Conservation (phyloP, 1,140 invertebrate genomes). For the Paramacrobiotus metropolitanus region DNA sequence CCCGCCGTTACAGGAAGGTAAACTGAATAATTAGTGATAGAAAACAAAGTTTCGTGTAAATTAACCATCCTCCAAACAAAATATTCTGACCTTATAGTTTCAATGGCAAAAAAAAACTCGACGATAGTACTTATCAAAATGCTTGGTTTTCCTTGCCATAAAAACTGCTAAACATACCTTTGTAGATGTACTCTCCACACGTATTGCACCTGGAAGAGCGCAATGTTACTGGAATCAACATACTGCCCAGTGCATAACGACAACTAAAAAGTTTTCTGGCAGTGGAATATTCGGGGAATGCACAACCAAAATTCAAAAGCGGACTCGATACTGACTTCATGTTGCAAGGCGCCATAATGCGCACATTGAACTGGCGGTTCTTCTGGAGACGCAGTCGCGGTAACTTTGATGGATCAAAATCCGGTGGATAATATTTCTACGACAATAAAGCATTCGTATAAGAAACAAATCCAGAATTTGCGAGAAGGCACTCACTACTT, state of each 20-base stretch:
- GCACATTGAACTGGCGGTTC: constrained; percentile 88
- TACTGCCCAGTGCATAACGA: not conserved
- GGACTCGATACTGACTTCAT: constrained; percentile 36
- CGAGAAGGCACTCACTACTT: constrained; percentile 27
- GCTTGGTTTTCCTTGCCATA: not conserved
- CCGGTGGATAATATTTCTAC: constrained; percentile 99
- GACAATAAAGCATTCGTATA: constrained; percentile 14
- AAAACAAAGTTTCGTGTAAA: no score
- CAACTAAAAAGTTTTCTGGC: not conserved
- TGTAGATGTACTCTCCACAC: constrained; percentile 98
- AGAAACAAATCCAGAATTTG: not conserved
- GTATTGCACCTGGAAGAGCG: constrained; percentile 51
- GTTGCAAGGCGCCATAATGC: constrained; percentile 95
- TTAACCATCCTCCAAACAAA: no score
- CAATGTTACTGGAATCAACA: constrained; percentile 5
- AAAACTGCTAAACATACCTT: constrained; percentile 24
- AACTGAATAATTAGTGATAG: no score
- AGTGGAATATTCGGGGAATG: not conserved
- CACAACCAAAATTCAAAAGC: constrained; percentile 4
- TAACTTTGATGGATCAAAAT: constrained; percentile 98
- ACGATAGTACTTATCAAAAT: no score
- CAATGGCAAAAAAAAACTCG: no score
- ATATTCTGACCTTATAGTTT: no score
- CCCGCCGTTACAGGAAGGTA: no score
- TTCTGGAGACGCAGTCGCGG: constrained; percentile 81